These are phyloP conservation scores for Bettongia penicillata DNA, from an alignment of 2,113 vertebrate species.

Conservation along the genomic window DNA sequence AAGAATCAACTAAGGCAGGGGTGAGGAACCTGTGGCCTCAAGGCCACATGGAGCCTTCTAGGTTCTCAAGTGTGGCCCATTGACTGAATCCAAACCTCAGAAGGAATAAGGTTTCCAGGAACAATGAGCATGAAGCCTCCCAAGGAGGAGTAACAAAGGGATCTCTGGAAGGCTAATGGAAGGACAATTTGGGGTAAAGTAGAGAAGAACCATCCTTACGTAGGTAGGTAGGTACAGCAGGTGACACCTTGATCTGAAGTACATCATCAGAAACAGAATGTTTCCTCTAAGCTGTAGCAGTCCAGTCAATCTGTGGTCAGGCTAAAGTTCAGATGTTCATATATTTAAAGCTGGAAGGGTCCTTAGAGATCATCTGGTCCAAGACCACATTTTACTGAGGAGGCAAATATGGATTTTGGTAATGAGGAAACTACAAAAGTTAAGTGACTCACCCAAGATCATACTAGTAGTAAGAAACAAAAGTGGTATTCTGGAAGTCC, in stretches of 20 bases:
- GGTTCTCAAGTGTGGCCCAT: too few species aligned
- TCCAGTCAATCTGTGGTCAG: neutral
- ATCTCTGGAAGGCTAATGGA: neutral
- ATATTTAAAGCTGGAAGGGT: neutral
- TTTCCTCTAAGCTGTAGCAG: neutral
- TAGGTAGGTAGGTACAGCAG: neutral
- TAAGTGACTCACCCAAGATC: neutral
- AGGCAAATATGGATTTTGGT: too few species aligned
- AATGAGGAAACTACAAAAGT: neutral
- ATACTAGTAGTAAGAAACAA: neutral
- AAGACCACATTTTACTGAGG: neutral
- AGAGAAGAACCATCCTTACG: neutral
- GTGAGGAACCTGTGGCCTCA: too few species aligned
- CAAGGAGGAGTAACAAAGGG: neutral
- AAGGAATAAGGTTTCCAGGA: neutral
- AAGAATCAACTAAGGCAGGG: neutral
- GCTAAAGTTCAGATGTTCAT: neutral
- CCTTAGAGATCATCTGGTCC: neutral
- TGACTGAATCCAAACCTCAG: too few species aligned
- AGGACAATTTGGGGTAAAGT: neutral
- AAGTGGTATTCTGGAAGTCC: neutral
- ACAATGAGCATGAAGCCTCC: neutral
- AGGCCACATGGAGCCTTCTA: too few species aligned
- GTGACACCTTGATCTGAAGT: neutral
- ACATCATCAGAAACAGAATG: neutral